phyloP scores from a whole-genome alignment of 2,888 invertebrate species.

The Habrosyne pyritoides region DNA sequence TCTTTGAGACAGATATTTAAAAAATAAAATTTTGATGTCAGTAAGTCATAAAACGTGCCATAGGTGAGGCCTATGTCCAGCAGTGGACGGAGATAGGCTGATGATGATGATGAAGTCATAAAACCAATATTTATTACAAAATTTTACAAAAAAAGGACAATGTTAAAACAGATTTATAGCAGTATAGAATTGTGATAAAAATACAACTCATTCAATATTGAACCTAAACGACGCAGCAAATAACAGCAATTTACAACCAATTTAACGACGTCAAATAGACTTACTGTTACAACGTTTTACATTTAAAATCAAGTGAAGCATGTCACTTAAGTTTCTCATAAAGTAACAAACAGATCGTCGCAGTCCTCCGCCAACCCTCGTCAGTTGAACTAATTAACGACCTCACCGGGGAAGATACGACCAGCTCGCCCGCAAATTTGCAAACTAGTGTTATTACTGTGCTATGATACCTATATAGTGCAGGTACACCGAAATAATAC shows the following conservation, averaged over 20 bases:
- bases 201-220: too few species aligned
- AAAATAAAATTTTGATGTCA: too few species aligned
- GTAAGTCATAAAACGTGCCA: too few species aligned
- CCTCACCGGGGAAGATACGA: constrained; percentile 15
- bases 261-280: background rate
- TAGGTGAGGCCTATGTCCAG: too few species aligned
- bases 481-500: background rate
- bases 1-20: too few species aligned
- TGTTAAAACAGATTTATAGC: too few species aligned
- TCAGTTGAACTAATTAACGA: constrained; percentile 38
- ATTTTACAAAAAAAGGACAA: too few species aligned
- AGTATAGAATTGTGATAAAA: too few species aligned
- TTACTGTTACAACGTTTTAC: background rate
- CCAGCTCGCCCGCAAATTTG: constrained; percentile 20
- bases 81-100: too few species aligned
- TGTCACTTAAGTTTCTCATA: background rate
- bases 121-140: too few species aligned
- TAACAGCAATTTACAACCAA: background rate
- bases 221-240: too few species aligned
- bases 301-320: background rate
- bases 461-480: background rate
- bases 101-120: too few species aligned
- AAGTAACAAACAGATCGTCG: background rate
- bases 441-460: background rate
- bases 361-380: constrained; percentile 25